Evolutionary conservation across 2,888 invertebrate genomes (phyloP).

Genomic region (Synergus itoensis): DNA sequence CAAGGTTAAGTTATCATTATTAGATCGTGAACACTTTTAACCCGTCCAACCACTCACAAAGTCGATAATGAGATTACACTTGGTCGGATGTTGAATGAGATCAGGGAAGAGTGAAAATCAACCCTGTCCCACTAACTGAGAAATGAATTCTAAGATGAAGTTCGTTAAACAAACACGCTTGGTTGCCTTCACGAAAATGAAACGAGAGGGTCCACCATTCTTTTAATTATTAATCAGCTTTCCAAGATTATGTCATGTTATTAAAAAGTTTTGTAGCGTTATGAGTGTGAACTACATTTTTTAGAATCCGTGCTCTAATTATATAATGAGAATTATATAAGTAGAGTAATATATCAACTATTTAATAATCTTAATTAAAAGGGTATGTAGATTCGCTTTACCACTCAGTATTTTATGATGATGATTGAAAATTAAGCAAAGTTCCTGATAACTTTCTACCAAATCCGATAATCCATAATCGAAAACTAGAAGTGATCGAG

Average conservation of each 20-base stretch:
- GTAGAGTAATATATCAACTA: no score
- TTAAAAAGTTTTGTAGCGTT: neutral
- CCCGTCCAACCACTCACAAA: conserved; percentile 52
- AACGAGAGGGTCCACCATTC: neutral
- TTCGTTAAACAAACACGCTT: conserved; percentile 67
- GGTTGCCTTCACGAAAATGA: conserved; percentile 49
- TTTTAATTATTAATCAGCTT: neutral
- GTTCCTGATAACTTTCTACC: neutral
- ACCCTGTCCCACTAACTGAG: neutral
- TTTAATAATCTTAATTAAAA: no score
- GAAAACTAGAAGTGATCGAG: neutral
- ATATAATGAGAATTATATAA: neutral
- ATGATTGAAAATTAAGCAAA: neutral
- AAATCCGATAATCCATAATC: neutral
- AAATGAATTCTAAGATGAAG: conserved; percentile 36
- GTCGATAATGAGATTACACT: conserved; percentile 64
- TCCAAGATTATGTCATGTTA: neutral
- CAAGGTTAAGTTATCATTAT: conserved; percentile 58
- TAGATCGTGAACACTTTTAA: conserved; percentile 61
- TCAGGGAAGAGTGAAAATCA: conserved; percentile 11
- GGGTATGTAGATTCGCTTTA: no score
- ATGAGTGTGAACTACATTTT: neutral
- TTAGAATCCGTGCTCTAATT: neutral
- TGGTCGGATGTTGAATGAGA: conserved; percentile 47
- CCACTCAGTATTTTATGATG: no score